These are phyloP conservation scores for Idaea biselata DNA, from an alignment of 2,888 invertebrate genomes.

Conservation along the genomic window DNA sequence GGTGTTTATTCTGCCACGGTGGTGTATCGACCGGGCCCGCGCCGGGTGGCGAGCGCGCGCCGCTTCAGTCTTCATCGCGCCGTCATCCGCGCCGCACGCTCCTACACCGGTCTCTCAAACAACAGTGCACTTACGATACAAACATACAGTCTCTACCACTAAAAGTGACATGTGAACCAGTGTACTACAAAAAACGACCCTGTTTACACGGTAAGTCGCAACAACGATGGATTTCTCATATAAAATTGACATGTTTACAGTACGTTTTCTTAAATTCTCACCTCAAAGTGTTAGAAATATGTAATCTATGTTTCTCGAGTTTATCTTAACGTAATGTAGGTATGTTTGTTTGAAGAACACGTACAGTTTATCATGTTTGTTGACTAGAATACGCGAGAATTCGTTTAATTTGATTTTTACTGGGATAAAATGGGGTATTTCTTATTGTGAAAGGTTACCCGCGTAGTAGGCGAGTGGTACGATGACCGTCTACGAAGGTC, in stretches of 20 bases:
- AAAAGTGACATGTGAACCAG: conserved; percentile 55
- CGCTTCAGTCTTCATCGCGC: conserved; percentile 59
- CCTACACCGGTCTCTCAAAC: conserved; percentile 50
- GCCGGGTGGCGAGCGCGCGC: conserved; percentile 57
- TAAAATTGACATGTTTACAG: neutral
- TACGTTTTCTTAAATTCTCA: neutral
- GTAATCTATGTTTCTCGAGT: neutral
- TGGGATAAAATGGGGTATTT: neutral
- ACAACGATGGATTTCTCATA: conserved; percentile 9
- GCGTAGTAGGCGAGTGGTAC: conserved; percentile 17
- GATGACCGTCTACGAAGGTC: conserved; percentile 40
- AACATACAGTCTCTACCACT: conserved; percentile 37
- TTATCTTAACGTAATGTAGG: neutral
- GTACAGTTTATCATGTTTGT: neutral
- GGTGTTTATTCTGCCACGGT: conserved; percentile 74
- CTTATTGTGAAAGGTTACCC: conserved; percentile 7
- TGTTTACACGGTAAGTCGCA: conserved; percentile 61
- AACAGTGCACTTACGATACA: conserved; percentile 43
- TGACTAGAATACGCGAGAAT: neutral
- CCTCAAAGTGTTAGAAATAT: neutral
- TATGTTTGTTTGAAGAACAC: neutral
- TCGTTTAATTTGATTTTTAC: neutral
- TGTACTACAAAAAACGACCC: conserved; percentile 56
- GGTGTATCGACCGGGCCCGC: conserved; percentile 68
- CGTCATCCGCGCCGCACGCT: conserved; percentile 49